Base-by-base conservation (phyloP, 2,888 invertebrate species). In the Dolichomitus sp. region DNA sequence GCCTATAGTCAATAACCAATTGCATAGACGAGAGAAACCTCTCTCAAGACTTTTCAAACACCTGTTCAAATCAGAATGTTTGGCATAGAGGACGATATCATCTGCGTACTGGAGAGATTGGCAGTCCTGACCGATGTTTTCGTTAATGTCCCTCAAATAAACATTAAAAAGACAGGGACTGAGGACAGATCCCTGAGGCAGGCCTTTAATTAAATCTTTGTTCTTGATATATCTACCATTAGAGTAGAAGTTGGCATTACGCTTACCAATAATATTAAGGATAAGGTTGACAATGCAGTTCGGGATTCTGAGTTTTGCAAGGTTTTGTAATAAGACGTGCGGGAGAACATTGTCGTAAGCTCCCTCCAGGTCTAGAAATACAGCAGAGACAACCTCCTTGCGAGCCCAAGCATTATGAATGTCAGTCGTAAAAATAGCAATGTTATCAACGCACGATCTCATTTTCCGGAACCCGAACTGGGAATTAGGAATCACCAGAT, bases 291-390 rank as follows among this genome's bases (percentile, higher is more conserved):
- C n/a, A 3, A 77, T 66, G 27, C 37, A 42, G 11, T 14, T 7
- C 2, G 80, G 80, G 3, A 80, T 11, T 9, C 70, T 19, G 0
- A 84, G 0, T 17, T 72, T 63, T 1, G n/a, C 0, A 4, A 84
- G 3, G 2, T 65, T 76, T 33, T 74, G 3, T 0, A 77, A 37
- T 0, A 80, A 30, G 7, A 63, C 12, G 0, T n/a, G 45, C 4
- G 74, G 65, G 9, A 66, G 11, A 0, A 77, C 68, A 14, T 83
- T 81, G 6, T 81, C 83, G 17, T 81, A 83, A 0, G 80, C 83
- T 0, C 81, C 77, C 52, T 83, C 81, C 6, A 83, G 37, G 14
- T 85, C 83, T 1, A 83, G 5, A n/a, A 85, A 77, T 0, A 74
- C 12, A 0, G 65, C 79, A 0, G 52, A 50, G 0, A 77, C 40